phyloP scores from a whole-genome alignment of 2,113 vertebrate species.

The Meles meles region DNA sequence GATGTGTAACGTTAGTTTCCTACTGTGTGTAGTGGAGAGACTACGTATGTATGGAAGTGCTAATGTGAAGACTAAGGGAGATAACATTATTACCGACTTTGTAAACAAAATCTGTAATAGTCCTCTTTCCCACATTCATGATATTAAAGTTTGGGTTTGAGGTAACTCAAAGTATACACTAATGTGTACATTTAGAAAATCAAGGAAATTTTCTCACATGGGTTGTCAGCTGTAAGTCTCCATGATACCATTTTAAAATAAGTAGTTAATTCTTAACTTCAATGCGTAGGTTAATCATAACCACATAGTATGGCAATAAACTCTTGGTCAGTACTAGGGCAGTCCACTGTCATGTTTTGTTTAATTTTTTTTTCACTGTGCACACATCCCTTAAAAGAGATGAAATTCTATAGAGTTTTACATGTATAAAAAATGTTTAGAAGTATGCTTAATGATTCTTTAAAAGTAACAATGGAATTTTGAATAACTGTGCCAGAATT shows the following conservation, averaged over 20 bases:
- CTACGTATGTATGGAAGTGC: neutral
- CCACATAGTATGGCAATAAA: neutral
- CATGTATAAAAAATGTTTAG: neutral
- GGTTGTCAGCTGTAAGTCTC: neutral
- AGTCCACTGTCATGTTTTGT: neutral
- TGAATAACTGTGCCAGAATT: slow-evolving; percentile 1
- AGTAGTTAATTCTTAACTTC: neutral
- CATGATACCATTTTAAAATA: neutral
- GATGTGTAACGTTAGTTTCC: neutral
- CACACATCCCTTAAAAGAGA: neutral
- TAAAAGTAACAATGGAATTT: neutral
- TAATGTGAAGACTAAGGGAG: neutral
- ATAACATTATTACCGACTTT: neutral
- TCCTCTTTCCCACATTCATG: neutral
- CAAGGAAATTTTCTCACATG: neutral
- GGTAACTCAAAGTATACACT: neutral
- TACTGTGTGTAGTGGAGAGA: neutral
- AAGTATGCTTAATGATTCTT: neutral
- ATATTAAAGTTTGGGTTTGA: neutral
- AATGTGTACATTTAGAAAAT: slow-evolving; percentile 10
- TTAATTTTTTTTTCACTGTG: neutral
- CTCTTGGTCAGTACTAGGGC: neutral
- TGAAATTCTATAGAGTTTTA: neutral
- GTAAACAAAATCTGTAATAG: neutral
- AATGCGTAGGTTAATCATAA: neutral